A percentile compares a stretch with the other conserved stretches of the same genome.
These are phyloP conservation scores for Bombus sylvicola DNA, from an alignment of 1,140 invertebrate species.

Conservation along the genomic window DNA sequence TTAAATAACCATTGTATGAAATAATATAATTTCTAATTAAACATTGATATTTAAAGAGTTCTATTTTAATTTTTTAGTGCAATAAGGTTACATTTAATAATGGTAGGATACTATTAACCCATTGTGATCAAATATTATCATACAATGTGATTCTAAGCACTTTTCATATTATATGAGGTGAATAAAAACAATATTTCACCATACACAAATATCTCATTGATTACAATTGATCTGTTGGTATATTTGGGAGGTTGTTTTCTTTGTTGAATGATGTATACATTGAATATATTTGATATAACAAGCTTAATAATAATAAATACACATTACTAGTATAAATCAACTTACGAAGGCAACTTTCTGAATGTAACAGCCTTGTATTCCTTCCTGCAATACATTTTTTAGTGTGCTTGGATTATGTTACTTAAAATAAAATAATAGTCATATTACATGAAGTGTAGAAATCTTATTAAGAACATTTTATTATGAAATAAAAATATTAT, in stretches of 20 bases:
- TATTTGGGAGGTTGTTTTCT: slow-evolving; percentile 88
- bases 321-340: slow-evolving; percentile 8
- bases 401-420: slow-evolving; percentile 63
- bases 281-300: not conserved
- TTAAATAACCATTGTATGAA: slow-evolving; percentile 11
- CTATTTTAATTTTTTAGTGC: slow-evolving; percentile 53
- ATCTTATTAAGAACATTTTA: slow-evolving; percentile 27
- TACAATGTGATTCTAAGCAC: slow-evolving; percentile 78
- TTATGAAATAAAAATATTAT: slow-evolving; percentile 9
- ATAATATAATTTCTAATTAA: slow-evolving; percentile 26
- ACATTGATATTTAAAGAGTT: slow-evolving; percentile 16
- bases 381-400: slow-evolving; percentile 74
- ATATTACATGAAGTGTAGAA: slow-evolving; percentile 3
- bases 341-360: slow-evolving; percentile 80
- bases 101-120: slow-evolving; percentile 65
- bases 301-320: not conserved
- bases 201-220: slow-evolving; percentile 81
- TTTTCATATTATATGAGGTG: slow-evolving; percentile 81
- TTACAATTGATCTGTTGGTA: slow-evolving; percentile 83
- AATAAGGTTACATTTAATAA: slow-evolving; percentile 48
- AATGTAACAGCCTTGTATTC: slow-evolving; percentile 81
- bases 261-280: slow-evolving; percentile 62
- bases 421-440: slow-evolving; percentile 15
- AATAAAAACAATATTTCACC: slow-evolving; percentile 81
- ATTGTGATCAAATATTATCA: slow-evolving; percentile 62